Conservation (phyloP, 2,797 vertebrate genomes). For the Phylloscopus collybita region DNA sequence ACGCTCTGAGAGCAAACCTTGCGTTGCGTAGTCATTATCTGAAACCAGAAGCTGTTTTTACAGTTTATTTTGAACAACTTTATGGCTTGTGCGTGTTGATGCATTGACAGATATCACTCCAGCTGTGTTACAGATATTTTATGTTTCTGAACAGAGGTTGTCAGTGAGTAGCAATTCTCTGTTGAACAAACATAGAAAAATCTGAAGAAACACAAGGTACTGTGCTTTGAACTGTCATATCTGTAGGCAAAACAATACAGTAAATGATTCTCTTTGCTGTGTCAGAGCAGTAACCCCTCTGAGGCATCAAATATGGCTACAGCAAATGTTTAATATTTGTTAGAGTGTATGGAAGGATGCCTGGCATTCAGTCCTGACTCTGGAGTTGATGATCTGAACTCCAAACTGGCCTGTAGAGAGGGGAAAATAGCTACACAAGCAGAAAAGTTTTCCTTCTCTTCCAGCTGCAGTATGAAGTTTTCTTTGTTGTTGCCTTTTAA, state of each 20-base stretch:
- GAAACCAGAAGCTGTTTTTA: not conserved
- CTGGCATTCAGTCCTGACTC: not conserved
- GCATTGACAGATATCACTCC: not conserved
- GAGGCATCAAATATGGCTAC: not conserved
- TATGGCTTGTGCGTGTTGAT: not conserved
- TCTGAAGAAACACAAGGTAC: not conserved
- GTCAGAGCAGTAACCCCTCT: not conserved
- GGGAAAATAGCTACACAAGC: not conserved
- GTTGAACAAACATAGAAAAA: slow-evolving; percentile 5
- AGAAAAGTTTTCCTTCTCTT: slow-evolving; percentile 18
- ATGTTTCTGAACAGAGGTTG: not conserved
- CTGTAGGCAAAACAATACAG: slow-evolving; percentile 1
- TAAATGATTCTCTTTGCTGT: not conserved
- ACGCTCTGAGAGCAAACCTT: not conserved
- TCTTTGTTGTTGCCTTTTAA: not conserved
- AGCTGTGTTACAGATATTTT: slow-evolving; percentile 2
- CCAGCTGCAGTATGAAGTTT: not conserved
- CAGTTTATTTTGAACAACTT: not conserved
- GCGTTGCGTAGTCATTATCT: not conserved
- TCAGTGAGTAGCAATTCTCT: not conserved
- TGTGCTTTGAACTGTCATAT: slow-evolving; percentile 7
- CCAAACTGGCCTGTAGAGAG: not conserved
- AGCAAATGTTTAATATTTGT: slow-evolving; percentile 1
- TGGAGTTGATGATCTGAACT: not conserved
- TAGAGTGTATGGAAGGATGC: not conserved